Evolutionary conservation across 2,113 vertebrate genomes (phyloP), one percentile per base, ranked within the genome.

Genomic region (Corythoichthys intestinalis): DNA sequence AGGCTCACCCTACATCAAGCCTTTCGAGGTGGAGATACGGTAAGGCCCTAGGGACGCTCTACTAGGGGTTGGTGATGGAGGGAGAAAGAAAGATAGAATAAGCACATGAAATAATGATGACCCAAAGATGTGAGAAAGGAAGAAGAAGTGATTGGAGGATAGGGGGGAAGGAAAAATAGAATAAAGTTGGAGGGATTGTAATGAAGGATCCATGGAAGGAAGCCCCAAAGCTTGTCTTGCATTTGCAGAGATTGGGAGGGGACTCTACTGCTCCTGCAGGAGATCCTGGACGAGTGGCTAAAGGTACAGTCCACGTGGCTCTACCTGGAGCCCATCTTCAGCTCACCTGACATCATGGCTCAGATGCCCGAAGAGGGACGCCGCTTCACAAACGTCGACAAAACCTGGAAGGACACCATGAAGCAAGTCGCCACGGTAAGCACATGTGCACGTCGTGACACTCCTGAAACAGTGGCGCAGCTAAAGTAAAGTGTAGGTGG

Each of bases 271-370:
- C 86, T 97, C 71, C 87, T 94, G 1, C 94, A 95, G 80, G 94
- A 97, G 59, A 92, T 95, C 58, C 85, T 96, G 83, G 94, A 95
- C 63, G 94, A 94, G 62, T 95, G 94, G 94, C 89, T 95, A 54
- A 97, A 96, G 79, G 92, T 94, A 69, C 96, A 95, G 83, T 91
- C 90, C 75, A 93, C 93, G 0, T 96, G 95, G 92, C 91, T 96
- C 2, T 94, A 95, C 75, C 88, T 96, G 78, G 94, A 96, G 72
- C 93, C 94, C 58, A 89, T 96, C 81, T 97, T 96, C 83, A 94
- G 92, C 82, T 96, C 95, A 61, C 94, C 95, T 0, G 94, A 96
- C 78, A 95, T 95, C 73, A 91, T 92, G 93, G 90, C 90, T 70
- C 94, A 96, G 77, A 94, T 97, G 94, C 95, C 94, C 0, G 92